Percentiles rank a stretch among this genome's conserved stretches.
Evolutionary conservation across 2,888 invertebrate species (phyloP).

Genomic region (Leucophora obtusa): DNA sequence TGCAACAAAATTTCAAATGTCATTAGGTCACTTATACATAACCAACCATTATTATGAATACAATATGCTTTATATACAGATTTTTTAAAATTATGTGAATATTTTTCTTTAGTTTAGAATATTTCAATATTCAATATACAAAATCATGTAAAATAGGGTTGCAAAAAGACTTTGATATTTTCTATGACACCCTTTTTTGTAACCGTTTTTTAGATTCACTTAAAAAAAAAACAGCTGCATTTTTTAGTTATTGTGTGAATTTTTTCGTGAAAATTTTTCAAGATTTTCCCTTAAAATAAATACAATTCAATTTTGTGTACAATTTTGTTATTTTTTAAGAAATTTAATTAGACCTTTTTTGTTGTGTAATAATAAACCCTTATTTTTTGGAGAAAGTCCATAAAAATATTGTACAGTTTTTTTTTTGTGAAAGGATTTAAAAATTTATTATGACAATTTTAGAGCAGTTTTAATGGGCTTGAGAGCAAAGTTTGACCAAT

Average conservation of each 20-base stretch:
- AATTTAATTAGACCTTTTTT: not conserved
- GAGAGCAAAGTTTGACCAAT: not conserved
- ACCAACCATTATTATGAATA: not conserved
- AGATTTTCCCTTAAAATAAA: slow-evolving; percentile 37
- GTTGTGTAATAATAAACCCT: not conserved
- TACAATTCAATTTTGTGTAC: slow-evolving; percentile 24
- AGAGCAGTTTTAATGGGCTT: not conserved
- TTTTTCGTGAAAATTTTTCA: slow-evolving; percentile 25
- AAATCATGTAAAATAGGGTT: not conserved
- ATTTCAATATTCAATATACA: slow-evolving; percentile 1
- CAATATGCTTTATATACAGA: not conserved
- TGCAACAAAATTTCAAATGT: slow-evolving; percentile 34
- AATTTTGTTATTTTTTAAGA: not conserved
- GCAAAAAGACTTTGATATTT: not conserved
- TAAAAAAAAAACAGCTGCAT: slow-evolving; percentile 5
- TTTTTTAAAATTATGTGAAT: slow-evolving; percentile 3
- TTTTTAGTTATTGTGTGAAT: slow-evolving; percentile 9
- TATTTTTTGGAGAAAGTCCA: not conserved
- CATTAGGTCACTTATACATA: not conserved
- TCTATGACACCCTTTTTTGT: not conserved
- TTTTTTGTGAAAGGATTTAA: slow-evolving; percentile 10
- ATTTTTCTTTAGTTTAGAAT: not conserved
- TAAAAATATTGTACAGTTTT: slow-evolving; percentile 8
- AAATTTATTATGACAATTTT: not conserved
- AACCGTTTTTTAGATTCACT: not conserved